phyloP scores from a whole-genome alignment of 1,140 invertebrate species.

The Procambarus clarkii region DNA sequence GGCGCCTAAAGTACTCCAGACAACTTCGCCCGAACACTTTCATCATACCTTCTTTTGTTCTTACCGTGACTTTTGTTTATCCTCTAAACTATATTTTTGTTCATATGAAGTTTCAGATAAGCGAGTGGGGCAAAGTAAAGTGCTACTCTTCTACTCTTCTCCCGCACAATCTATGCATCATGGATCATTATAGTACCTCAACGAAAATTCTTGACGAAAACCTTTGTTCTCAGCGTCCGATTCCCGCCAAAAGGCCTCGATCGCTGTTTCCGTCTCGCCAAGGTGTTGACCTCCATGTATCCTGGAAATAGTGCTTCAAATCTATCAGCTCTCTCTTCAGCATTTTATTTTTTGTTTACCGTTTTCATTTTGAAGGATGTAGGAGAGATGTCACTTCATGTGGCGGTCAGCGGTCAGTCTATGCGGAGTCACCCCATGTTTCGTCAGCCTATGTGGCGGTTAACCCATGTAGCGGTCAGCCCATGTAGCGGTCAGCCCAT shows the following conservation, averaged over 20 bases:
- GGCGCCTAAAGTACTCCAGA: background rate
- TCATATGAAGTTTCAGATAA: background rate
- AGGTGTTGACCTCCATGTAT: background rate
- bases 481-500: too few relatives aligned
- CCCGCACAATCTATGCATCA: background rate
- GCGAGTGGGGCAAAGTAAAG: background rate
- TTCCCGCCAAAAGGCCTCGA: too few relatives aligned
- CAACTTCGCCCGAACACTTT: background rate
- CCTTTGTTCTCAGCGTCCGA: background rate
- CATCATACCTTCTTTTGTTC: background rate
- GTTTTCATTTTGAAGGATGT: too few relatives aligned
- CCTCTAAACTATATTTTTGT: background rate
- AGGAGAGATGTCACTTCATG: too few relatives aligned
- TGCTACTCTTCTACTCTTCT: background rate
- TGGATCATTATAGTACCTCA: background rate
- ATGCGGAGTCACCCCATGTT: too few relatives aligned
- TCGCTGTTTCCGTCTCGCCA: background rate
- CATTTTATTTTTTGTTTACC: too few relatives aligned
- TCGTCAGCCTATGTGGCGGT: too few relatives aligned
- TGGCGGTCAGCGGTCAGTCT: too few relatives aligned
- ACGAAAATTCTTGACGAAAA: background rate
- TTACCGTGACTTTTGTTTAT: background rate
- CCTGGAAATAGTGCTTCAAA: background rate
- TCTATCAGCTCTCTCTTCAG: background rate
- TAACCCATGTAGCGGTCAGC: too few relatives aligned